Evolutionary conservation across 2,888 invertebrate species (phyloP).

Genomic region (Salticus scenicus): DNA sequence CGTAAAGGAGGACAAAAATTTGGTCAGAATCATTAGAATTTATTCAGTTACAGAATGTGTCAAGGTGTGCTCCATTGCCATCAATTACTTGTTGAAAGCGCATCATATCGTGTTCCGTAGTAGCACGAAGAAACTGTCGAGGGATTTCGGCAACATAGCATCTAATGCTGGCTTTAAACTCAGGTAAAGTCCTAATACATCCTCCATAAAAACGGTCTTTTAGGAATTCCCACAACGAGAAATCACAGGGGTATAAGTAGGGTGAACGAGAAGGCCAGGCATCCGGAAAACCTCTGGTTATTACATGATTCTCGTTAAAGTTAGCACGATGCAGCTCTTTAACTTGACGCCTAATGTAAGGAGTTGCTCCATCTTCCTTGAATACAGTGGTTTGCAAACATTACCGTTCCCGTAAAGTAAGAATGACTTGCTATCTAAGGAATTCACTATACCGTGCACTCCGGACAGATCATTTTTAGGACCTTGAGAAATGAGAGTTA

Average conservation of each 20-base stretch:
- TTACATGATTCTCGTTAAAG: conserved; percentile 9
- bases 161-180: conserved; percentile 15
- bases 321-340: neutral
- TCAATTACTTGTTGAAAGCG: neutral
- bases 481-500: conserved; percentile 3
- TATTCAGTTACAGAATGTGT: neutral
- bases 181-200: neutral
- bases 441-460: conserved; percentile 7
- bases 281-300: conserved; percentile 6
- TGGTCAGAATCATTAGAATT: neutral
- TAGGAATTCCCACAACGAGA: conserved; percentile 5
- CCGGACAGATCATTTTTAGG: conserved; percentile 13
- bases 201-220: neutral
- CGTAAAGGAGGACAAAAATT: neutral
- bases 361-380: conserved; percentile 20
- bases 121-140: neutral
- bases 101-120: neutral
- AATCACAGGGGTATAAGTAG: conserved; percentile 13
- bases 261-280: conserved; percentile 23
- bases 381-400: conserved; percentile 10
- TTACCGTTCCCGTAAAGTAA: conserved; percentile 12
- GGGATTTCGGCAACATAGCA: neutral
- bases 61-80: neutral
- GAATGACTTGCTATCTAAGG: conserved; percentile 17
- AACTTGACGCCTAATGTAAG: conserved; percentile 5